Evolutionary conservation across 2,888 invertebrate species (phyloP), one percentile per base, ranked within the genome.

Genomic region (Lepidochitona cinerea): DNA sequence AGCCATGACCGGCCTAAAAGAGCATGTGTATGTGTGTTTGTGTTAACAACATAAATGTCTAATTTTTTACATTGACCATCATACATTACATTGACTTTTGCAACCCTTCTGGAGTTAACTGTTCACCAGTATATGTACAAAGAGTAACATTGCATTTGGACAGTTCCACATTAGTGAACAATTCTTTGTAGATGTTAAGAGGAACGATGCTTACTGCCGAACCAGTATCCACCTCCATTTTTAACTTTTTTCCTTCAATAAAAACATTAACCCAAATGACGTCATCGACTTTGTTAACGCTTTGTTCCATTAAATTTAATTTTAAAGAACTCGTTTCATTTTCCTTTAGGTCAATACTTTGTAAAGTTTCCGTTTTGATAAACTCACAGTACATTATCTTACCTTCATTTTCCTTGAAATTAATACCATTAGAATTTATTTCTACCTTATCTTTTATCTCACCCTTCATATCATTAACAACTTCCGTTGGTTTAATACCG

Each of bases 201-300:
- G 66, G n/a, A 5, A 66, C 26, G 36, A 66, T 26, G 14, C 1
- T 35, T 6, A 54, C 23, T 12, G 54, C 70, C 0, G 37, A 54
- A n/a, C 70, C 54, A 70, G 70, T 59, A 65, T 78, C 80, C 2
- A 81, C 35, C 73, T 81, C 80, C 79, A 77, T 80, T 9, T 71
- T 71, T 1, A 75, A 6, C 7, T 14, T 1, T 37, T 65, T 71
- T 2, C 74, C 75, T 41, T 78, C 74, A 9, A 81, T 53, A 7
- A 12, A 32, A 32, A 33, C 7, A 37, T 14, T 35, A 14, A 66
- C 37, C 36, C 66, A 66, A 35, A 66, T 66, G 29, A 35, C 3
- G n/a, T 49, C 3, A 18, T 49, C 49, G 23, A 23, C 49, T 49
- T 49, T 49, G 49, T 49, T 23, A 49, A 49, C 41, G 18, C 49